Evolutionary conservation across 2,888 invertebrate species (phyloP), one percentile per base, ranked within the genome.

Genomic region (Vanessa cardui): DNA sequence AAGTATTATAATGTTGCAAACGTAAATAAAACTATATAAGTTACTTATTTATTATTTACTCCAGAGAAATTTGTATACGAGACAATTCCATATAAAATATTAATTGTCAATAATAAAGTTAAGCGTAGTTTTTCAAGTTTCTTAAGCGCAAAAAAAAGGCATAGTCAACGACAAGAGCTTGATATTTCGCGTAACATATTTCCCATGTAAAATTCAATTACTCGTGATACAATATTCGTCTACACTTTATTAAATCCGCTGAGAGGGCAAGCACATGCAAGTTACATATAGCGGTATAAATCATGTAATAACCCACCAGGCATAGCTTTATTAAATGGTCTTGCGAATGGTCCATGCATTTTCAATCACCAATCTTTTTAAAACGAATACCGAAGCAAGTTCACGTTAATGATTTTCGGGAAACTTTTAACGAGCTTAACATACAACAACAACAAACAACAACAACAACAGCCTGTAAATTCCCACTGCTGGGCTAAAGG

Each of bases 281-380:
- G 72, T 76, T 85, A 82, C 80, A 82, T 84, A 84, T 83, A 78
- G 79, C 77, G 73, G 78, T 81, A 84, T 85, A 87, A 86, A 86
- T 86, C 84, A 85, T 81, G 83, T 77, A 78, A 82, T 83, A 82
- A 81, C 83, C 26, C 78, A 83, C 78, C 76, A 77, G 76, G 78
- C 78, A 73, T 72, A 75, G 77, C 78, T 83, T 86, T 87, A 87
- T 86, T 87, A 87, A 88, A 87, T 80, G 77, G 80, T 76, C 74
- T 73, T 74, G 79, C 83, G 83, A 82, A 81, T 70, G 74, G 71
- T 71, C 73, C 66, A 74, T 76, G 76, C 73, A 74, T 75, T 73
- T 74, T 74, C 72, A 71, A 73, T 74, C 69, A 70, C 69, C 66
- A 68, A 68, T 72, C 62, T 64, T 70, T 67, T 68, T 63, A 44